Evolutionary conservation across 2,888 invertebrate genomes (phyloP), one percentile per base, ranked within the genome.

Genomic region (Thymelicus acteon): DNA sequence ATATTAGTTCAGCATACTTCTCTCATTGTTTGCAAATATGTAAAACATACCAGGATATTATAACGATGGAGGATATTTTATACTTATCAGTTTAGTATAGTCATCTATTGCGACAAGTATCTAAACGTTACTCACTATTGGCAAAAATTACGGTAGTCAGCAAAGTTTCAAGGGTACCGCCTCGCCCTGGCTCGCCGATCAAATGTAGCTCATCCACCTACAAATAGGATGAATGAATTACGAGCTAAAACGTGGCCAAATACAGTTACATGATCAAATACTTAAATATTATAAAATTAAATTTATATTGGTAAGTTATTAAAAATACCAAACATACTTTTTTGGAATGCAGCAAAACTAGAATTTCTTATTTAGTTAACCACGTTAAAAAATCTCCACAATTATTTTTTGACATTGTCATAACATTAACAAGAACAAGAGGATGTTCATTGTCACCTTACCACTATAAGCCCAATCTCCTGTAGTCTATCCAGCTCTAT

Each of bases 161-260:
- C 70, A 97, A 93, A 52, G 95, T 96, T 91, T 99, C 99, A 60
- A 99, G 90, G 1, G 95, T 96, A 1, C 97, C 96, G 2, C 99
- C 99, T 76, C 99, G 94, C 0, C 97, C 96, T 57, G 94, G 93
- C 84, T 99, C 99, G 0, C 98, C 98, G 73, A 99, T 95, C 84
- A 99, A 95, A 94, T 99, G 99, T 62, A 98, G 86, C 87, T 99
- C 99, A 91, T 99, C 99, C 0, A 99, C 91, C 92, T 93, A 74
- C 49, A 75, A 80, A 67, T 54, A 70, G 71, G 15, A 39, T 65
- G n/a, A 61, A 60, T 15, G 40, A 8, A 52, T 24, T 6, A 64
- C 7, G 3, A 31, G 31, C 5, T 31, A 31, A 63, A 63, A 44
- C 12, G 19, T 19, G 8, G 0, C 15, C 2, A 19, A 48, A 13